Evolutionary conservation across 2,888 invertebrate species (phyloP), one percentile per base, ranked within the genome.

Genomic region (Anaspis maculata): DNA sequence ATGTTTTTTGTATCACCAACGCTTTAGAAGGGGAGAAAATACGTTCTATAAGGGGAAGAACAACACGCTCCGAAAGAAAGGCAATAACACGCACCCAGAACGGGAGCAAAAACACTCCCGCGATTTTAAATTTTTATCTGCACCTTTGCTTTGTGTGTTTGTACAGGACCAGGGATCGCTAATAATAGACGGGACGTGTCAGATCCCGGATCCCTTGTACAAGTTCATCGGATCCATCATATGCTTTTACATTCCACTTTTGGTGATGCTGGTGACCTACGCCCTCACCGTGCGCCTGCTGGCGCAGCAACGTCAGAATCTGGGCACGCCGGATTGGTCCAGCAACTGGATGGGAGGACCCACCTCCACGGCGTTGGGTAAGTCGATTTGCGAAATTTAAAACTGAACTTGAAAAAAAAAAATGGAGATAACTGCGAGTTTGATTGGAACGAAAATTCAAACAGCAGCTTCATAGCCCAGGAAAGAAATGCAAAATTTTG

Each of bases 251-350:
- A 91, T 96, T 43, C 96, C 96, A 0, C 72, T 96, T 45, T 76
- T 83, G 25, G 92, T 97, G 47, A 96, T 96, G 95, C 73, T 94
- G 57, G 72, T 91, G 39, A 92, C 94, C n/a, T 96, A 95, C 59
- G 84, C 88, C 3, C 72, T 94, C 49, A 97, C 96, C 0, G 88
- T 95, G 11, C 76, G 84, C 36, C 71, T 95, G 15, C 69, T 96
- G 54, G 89, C 90, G 22, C 70, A 82, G 39, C 90, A 92, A 66
- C 74, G 80, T 49, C 83, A 84, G 59, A 86, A 83, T 44, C 60
- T 80, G 39, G 76, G 77, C 13, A 69, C 71, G 3, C 59, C 76
- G 32, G 82, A 83, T 33, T 81, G 83, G 83, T 78, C 82, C 6
- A 79, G 82, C 26, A 81, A 80, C 41, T 83, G 83, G 82, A 71